These are phyloP conservation scores for Fregata magnificens DNA, from an alignment of 2,113 vertebrate genomes.

Conservation along the genomic window DNA sequence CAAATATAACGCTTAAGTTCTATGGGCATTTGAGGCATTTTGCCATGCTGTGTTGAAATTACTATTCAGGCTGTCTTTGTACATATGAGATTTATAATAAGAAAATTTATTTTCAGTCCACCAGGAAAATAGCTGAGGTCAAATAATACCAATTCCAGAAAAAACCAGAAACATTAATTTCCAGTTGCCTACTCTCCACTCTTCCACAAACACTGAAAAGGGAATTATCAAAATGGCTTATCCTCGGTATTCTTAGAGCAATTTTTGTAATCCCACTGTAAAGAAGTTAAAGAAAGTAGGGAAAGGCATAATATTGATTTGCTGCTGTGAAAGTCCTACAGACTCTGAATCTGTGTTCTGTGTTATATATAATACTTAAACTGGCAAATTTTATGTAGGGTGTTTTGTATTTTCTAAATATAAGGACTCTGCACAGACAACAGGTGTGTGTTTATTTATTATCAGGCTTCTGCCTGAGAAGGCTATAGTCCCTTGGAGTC, in stretches of 20 bases:
- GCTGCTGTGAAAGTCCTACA: not conserved
- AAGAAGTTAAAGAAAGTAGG: not conserved
- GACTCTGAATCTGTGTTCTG: not conserved
- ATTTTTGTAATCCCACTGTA: not conserved
- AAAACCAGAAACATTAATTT: conserved; percentile 14
- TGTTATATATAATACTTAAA: not conserved
- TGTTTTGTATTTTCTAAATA: not conserved
- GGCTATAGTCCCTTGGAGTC: fast-evolving
- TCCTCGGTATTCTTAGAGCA: not conserved
- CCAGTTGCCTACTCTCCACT: not conserved
- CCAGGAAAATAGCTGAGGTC: not conserved
- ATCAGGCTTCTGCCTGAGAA: not conserved
- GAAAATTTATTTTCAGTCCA: not conserved
- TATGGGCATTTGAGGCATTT: conserved; percentile 28
- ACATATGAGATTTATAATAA: conserved; percentile 6
- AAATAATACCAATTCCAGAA: not conserved
- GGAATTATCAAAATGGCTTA: not conserved
- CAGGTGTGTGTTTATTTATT: not conserved
- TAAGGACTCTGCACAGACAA: not conserved
- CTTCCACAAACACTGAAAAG: not conserved
- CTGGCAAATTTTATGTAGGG: not conserved
- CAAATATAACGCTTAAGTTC: conserved; percentile 41
- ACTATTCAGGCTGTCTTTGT: conserved; percentile 1
- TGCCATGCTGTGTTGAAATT: conserved; percentile 36
- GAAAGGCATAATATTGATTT: not conserved